These are phyloP conservation scores for Hirtodrosophila confusa DNA, from an alignment of 2,888 invertebrate species.

Conservation along the genomic window DNA sequence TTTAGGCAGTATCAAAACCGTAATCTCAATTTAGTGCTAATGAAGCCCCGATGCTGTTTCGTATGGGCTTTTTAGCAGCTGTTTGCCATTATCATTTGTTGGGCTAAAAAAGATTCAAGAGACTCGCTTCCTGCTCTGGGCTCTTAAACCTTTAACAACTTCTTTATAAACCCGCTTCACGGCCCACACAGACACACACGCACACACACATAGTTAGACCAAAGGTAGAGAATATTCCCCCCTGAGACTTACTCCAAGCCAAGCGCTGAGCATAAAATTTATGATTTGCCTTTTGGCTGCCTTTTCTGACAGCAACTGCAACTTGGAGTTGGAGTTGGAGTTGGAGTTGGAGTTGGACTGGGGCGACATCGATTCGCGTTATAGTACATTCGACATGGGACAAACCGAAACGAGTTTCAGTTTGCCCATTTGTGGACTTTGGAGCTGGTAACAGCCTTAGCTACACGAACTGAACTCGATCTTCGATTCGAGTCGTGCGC, in stretches of 20 bases:
- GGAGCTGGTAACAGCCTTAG: conserved; percentile 31
- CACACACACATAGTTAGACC: conserved; percentile 1
- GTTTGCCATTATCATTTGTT: conserved; percentile 52
- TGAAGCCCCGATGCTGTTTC: conserved; percentile 31
- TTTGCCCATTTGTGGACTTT: conserved; percentile 68
- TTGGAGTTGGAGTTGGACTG: conserved; percentile 29
- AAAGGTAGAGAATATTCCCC: conserved; percentile 13
- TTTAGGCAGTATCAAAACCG: conserved; percentile 33
- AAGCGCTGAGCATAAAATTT: conserved; percentile 68
- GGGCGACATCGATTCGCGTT: conserved; percentile 63
- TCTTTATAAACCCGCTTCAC: conserved; percentile 57
- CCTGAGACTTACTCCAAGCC: conserved; percentile 34
- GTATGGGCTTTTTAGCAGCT: conserved; percentile 51
- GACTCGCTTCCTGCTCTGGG: conserved; percentile 31
- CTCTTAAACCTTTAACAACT: conserved; percentile 64
- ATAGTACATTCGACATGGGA: conserved; percentile 50
- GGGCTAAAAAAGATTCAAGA: conserved; percentile 16
- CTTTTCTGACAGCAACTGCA: conserved; percentile 52
- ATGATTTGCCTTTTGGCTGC: conserved; percentile 74
- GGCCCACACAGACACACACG: conserved; percentile 29
- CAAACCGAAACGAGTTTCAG: conserved; percentile 64
- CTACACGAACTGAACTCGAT: conserved; percentile 43
- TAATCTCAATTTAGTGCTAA: conserved; percentile 44
- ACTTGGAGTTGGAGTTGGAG: conserved; percentile 19
- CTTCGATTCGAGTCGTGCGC: conserved; percentile 38